A percentile compares a stretch with the other conserved stretches of the same genome.
These are phyloP conservation scores for Papilio aristodemus DNA, from an alignment of 1,140 invertebrate species.

Conservation along the genomic window DNA sequence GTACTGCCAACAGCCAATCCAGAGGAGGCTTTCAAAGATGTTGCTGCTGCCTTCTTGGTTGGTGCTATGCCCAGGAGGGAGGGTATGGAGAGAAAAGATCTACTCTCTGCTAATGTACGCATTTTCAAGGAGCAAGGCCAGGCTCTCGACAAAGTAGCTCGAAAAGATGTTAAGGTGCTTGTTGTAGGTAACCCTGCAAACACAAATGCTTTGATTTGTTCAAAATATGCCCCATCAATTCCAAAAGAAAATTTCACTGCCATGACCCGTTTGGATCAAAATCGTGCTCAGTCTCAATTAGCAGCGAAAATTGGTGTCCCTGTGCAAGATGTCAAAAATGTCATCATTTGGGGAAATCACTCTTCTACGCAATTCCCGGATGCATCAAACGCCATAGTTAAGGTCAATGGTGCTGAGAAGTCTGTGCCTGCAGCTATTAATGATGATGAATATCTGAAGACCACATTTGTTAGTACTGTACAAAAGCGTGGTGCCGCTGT, in stretches of 20 bases:
- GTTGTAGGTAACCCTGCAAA: conserved; percentile 99
- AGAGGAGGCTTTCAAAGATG: conserved; percentile 95
- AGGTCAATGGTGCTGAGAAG: conserved; percentile 77
- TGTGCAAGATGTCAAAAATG: conserved; percentile 90
- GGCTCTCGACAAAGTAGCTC: conserved; percentile 95
- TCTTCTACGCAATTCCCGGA: conserved; percentile 99
- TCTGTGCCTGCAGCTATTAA: conserved; percentile 88
- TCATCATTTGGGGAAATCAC: conserved; percentile 99
- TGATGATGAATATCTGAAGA: conserved; percentile 91
- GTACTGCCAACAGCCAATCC: conserved; percentile 94
- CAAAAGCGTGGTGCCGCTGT: conserved; percentile 99
- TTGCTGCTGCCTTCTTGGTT: conserved; percentile 98
- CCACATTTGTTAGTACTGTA: conserved; percentile 93
- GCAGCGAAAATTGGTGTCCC: conserved; percentile 85
- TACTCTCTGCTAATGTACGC: conserved; percentile 97
- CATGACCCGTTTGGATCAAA: conserved; percentile 99
- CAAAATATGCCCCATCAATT: conserved; percentile 98
- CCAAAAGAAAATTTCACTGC: conserved; percentile 98
- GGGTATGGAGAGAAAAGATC: conserved; percentile 99
- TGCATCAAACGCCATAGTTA: conserved; percentile 91
- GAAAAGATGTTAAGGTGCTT: conserved; percentile 95
- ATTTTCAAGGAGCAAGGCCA: conserved; percentile 98
- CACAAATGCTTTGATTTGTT: conserved; percentile 98
- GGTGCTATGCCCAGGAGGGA: conserved; percentile 99
- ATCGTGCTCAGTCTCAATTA: conserved; percentile 93